A percentile compares a stretch with the other conserved stretches of the same genome.
Conservation (phyloP, 2,888 invertebrate genomes). For the Erebia palarica region DNA sequence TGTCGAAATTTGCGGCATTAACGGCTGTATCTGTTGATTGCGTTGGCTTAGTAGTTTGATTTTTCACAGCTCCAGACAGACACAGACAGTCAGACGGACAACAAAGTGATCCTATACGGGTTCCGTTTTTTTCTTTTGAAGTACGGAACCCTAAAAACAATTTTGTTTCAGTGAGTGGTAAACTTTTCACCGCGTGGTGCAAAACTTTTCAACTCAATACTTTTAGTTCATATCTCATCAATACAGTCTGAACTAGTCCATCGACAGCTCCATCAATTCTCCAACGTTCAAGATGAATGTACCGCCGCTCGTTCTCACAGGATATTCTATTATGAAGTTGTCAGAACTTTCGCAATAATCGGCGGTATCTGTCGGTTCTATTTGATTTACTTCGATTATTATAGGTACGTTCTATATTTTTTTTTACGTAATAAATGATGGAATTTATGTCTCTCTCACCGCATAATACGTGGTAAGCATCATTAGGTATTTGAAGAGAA, state of each 20-base stretch:
- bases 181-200: not conserved
- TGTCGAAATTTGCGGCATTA: too few relatives aligned
- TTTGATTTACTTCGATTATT: not conserved
- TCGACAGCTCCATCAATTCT: slow-evolving; percentile 20
- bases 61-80: too few relatives aligned
- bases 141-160: too few relatives aligned
- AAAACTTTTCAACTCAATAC: slow-evolving; percentile 16
- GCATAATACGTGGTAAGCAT: too few relatives aligned
- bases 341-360: slow-evolving; percentile 20
- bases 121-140: too few relatives aligned
- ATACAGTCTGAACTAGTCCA: slow-evolving; percentile 23
- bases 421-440: not conserved
- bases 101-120: too few relatives aligned
- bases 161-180: not conserved
- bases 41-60: too few relatives aligned
- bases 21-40: too few relatives aligned
- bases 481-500: too few relatives aligned
- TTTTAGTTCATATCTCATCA: slow-evolving; percentile 22
- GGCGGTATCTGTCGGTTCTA: slow-evolving; percentile 4
- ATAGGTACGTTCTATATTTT: not conserved
- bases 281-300: slow-evolving; percentile 15
- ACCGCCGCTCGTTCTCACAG: slow-evolving; percentile 13
- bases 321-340: slow-evolving; percentile 19
- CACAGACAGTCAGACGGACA: too few relatives aligned
- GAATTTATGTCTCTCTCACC: too few relatives aligned